Percentiles rank a stretch among this genome's conserved stretches.
Conservation (phyloP, 1,140 invertebrate genomes). For the Diorhabda elongata region DNA sequence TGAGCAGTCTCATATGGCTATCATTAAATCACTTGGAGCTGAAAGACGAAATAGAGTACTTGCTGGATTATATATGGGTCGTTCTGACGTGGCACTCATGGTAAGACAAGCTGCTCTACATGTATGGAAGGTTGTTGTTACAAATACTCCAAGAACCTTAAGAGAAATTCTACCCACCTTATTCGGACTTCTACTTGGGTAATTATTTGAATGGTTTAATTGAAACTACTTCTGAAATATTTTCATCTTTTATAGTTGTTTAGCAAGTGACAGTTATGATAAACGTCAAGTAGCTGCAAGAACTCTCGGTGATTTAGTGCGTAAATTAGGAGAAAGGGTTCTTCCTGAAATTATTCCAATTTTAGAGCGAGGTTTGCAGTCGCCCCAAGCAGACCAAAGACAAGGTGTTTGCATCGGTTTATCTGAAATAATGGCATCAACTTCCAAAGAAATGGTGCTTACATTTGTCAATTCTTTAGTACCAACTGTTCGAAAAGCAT, state of each 20-base stretch:
- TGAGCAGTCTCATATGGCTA: slow-evolving; percentile 89
- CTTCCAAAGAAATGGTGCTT: slow-evolving; percentile 90
- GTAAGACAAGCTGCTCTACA: slow-evolving; percentile 96
- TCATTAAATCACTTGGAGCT: slow-evolving; percentile 80
- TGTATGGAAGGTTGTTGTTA: slow-evolving; percentile 96
- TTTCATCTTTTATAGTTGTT: slow-evolving; percentile 52
- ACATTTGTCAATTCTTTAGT: slow-evolving; percentile 93
- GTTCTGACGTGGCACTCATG: slow-evolving; percentile 94
- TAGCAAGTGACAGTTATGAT: slow-evolving; percentile 93
- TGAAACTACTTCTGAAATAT: background rate
- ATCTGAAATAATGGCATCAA: slow-evolving; percentile 96
- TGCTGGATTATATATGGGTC: slow-evolving; percentile 94
- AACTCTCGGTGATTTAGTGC: slow-evolving; percentile 94
- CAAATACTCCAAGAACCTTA: slow-evolving; percentile 94
- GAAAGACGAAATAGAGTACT: slow-evolving; percentile 90
- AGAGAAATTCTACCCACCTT: slow-evolving; percentile 93
- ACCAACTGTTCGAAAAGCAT: slow-evolving; percentile 91
- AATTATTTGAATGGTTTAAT: background rate
- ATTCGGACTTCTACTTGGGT: slow-evolving; percentile 82
- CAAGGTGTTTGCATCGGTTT: slow-evolving; percentile 98
- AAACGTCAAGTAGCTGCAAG: slow-evolving; percentile 93
- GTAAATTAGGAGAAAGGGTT: slow-evolving; percentile 96
- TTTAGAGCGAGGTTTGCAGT: slow-evolving; percentile 87
- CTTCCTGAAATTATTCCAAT: slow-evolving; percentile 98
- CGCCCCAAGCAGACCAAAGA: slow-evolving; percentile 85